Conservation (phyloP, 2,888 invertebrate genomes). For the Hylaea fasciaria region DNA sequence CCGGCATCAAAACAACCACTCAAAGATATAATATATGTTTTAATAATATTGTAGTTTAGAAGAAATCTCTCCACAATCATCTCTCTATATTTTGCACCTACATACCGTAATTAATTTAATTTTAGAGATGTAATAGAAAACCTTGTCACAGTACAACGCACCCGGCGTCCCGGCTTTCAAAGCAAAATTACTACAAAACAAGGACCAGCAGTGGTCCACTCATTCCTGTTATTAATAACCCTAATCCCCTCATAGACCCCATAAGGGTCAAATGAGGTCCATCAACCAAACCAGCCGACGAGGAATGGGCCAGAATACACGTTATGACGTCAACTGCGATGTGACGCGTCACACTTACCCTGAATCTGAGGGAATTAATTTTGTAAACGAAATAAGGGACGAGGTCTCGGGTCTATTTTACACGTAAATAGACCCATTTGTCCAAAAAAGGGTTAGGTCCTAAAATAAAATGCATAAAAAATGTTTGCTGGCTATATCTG, state of each 20-base stretch:
- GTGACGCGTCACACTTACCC: conserved; percentile 20
- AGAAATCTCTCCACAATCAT: too few relatives aligned
- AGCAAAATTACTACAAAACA: conserved; percentile 3
- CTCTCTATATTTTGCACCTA: too few relatives aligned
- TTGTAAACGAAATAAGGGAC: conserved; percentile 23
- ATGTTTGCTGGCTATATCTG: too few relatives aligned
- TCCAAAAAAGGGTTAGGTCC: too few relatives aligned
- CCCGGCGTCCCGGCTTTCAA: neutral
- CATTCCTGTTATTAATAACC: conserved; percentile 43
- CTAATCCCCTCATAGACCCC: conserved; percentile 34
- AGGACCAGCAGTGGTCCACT: conserved; percentile 25
- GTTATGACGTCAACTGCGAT: conserved; percentile 46
- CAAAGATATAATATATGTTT: too few relatives aligned
- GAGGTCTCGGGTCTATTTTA: conserved; percentile 14
- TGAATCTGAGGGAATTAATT: conserved; percentile 38
- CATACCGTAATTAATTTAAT: too few relatives aligned
- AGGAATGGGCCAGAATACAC: conserved; percentile 48
- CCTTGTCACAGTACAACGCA: neutral
- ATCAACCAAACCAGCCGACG: conserved; percentile 53
- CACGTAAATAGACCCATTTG: neutral
- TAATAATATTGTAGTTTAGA: too few relatives aligned
- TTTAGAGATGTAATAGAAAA: too few relatives aligned
- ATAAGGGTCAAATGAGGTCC: conserved; percentile 53
- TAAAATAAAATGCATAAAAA: neutral
- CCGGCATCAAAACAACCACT: too few relatives aligned